These are phyloP conservation scores for Aspidiotus rigidus DNA, from an alignment of 2,888 invertebrate genomes.

Conservation along the genomic window DNA sequence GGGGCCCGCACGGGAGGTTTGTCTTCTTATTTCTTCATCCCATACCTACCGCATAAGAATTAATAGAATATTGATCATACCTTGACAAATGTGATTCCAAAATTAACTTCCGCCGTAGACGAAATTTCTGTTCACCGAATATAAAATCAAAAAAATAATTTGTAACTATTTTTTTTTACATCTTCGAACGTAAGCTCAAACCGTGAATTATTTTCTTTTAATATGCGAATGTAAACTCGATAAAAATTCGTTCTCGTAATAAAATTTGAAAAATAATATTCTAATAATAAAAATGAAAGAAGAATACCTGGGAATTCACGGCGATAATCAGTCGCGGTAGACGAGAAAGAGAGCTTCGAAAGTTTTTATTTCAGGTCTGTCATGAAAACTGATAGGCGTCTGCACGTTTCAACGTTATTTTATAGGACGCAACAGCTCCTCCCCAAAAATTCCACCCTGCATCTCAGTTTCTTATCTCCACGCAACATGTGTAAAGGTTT, in stretches of 20 bases:
- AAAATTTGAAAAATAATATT: neutral
- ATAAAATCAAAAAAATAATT: no score
- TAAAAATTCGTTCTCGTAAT: neutral
- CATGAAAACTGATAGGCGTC: constrained; percentile 31
- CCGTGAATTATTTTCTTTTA: no score
- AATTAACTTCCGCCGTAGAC: no score
- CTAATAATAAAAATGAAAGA: neutral
- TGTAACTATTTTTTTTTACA: no score
- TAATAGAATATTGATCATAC: no score
- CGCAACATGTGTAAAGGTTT: constrained; percentile 18
- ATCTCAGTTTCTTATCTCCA: constrained; percentile 20
- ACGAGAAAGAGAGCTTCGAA: constrained; percentile 14
- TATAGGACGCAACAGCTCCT: constrained; percentile 23
- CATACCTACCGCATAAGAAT: no score
- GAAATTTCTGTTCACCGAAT: no score
- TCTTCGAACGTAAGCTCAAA: no score
- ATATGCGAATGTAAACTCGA: no score
- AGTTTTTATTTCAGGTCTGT: constrained; percentile 25
- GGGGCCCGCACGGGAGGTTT: no score
- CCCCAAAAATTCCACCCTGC: constrained; percentile 24
- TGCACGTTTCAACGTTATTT: constrained; percentile 26
- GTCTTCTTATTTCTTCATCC: no score
- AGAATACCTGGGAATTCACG: constrained; percentile 3
- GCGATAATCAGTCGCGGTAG: neutral
- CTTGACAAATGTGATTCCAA: no score